Conservation (phyloP, 1,140 invertebrate genomes). For the Drosophila ambigua region DNA sequence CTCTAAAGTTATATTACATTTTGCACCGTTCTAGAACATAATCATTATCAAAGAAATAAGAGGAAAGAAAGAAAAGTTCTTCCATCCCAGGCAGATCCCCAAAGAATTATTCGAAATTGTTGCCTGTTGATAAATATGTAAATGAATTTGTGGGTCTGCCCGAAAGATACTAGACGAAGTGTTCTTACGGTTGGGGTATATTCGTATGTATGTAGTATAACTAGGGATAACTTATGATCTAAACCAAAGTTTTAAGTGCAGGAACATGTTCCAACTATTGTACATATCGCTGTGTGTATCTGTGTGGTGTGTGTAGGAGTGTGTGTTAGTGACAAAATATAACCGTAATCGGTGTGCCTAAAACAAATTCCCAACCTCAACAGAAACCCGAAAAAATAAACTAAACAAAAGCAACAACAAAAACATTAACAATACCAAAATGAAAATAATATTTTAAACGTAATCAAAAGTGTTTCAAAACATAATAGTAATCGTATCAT, state of each 20-base stretch:
- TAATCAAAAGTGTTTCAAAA: conserved; percentile 31
- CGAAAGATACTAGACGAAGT: too few species aligned
- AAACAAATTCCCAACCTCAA: conserved; percentile 49
- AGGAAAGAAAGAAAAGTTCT: conserved; percentile 3
- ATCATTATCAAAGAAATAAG: neutral
- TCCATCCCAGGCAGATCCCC: conserved; percentile 3
- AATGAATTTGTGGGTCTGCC: neutral
- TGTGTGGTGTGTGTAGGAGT: conserved; percentile 21
- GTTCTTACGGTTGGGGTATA: too few species aligned
- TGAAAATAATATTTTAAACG: conserved; percentile 35
- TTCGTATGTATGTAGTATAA: neutral
- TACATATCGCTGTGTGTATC: conserved; percentile 16
- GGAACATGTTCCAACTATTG: conserved; percentile 70
- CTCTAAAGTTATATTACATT: conserved; percentile 50
- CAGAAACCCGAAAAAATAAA: conserved; percentile 36
- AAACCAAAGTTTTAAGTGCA: conserved; percentile 59
- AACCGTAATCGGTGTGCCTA: conserved; percentile 62
- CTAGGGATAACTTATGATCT: conserved; percentile 43
- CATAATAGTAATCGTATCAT: neutral
- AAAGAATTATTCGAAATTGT: conserved; percentile 41
- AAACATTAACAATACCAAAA: conserved; percentile 63
- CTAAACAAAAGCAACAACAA: conserved; percentile 61
- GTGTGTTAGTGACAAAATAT: conserved; percentile 70
- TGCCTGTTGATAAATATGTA: conserved; percentile 27
- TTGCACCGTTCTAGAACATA: conserved; percentile 41